phyloP scores from a whole-genome alignment of 2,888 invertebrate genomes.

The Nebria brevicollis region DNA sequence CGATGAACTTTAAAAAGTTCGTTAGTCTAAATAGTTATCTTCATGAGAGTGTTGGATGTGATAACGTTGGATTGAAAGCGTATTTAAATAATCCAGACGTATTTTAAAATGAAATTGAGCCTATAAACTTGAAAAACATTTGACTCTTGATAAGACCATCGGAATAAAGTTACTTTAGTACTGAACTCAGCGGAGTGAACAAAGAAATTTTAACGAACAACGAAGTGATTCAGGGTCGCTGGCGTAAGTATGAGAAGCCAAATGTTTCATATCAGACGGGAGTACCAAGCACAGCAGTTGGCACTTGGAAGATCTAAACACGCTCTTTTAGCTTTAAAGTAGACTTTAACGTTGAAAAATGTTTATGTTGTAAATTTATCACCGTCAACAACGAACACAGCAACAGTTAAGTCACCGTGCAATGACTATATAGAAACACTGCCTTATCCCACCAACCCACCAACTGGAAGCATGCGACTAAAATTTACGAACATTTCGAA shows the following conservation, averaged over 20 bases:
- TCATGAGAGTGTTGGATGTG: background rate
- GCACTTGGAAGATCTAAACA: slow-evolving; percentile 41
- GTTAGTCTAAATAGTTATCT: background rate
- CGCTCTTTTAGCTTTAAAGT: slow-evolving; percentile 42
- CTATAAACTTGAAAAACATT: background rate
- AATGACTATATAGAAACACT: background rate
- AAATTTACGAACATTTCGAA: background rate
- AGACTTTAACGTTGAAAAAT: slow-evolving; percentile 46
- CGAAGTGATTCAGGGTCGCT: background rate
- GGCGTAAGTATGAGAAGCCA: background rate
- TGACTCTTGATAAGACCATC: background rate
- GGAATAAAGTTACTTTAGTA: background rate
- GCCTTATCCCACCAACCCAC: background rate
- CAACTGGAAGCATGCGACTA: background rate
- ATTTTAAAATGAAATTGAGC: background rate
- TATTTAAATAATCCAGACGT: background rate
- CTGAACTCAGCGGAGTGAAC: background rate
- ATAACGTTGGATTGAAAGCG: background rate
- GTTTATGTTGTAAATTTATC: slow-evolving; percentile 44
- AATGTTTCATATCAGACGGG: background rate
- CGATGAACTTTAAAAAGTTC: background rate
- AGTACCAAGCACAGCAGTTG: slow-evolving; percentile 35
- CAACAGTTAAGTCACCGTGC: slow-evolving; percentile 18
- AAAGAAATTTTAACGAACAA: background rate
- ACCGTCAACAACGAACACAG: slow-evolving; percentile 30